Conservation (phyloP, 1,140 invertebrate genomes). For the Agrilus planipennis region DNA sequence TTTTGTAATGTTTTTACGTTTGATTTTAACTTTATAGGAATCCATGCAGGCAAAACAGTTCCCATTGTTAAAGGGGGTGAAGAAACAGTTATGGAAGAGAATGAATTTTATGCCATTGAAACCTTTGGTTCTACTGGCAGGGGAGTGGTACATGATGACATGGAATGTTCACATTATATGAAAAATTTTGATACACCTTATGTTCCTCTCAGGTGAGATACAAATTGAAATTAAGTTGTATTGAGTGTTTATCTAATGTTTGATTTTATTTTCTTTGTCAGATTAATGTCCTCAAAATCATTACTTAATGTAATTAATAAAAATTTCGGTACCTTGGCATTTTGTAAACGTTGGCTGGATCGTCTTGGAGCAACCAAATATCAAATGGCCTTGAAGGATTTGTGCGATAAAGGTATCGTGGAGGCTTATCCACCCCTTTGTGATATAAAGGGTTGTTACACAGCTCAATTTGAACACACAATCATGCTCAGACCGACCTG, state of each 20-base stretch:
- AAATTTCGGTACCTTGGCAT: conserved; percentile 95
- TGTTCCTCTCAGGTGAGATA: conserved; percentile 69
- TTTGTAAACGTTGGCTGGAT: conserved; percentile 98
- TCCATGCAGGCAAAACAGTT: conserved; percentile 98
- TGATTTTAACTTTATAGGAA: conserved; percentile 44
- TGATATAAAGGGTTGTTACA: conserved; percentile 96
- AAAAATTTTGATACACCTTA: conserved; percentile 94
- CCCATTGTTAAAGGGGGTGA: conserved; percentile 99
- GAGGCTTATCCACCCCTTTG: conserved; percentile 97
- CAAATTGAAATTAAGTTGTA: conserved; percentile 6
- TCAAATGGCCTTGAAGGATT: conserved; percentile 95
- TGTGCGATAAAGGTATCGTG: conserved; percentile 92
- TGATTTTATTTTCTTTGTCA: conserved; percentile 32
- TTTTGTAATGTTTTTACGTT: no score
- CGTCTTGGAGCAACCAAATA: conserved; percentile 94
- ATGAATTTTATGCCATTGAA: conserved; percentile 99
- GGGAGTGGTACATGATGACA: conserved; percentile 95
- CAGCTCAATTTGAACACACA: conserved; percentile 98
- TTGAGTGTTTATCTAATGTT: conserved; percentile 7
- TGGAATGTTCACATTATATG: conserved; percentile 99
- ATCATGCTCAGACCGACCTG: conserved; percentile 94
- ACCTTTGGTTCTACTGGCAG: conserved; percentile 98
- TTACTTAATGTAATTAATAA: conserved; percentile 94
- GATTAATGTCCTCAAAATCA: conserved; percentile 83
- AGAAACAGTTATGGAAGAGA: conserved; percentile 95